Evolutionary conservation across 2,113 vertebrate genomes (phyloP), one percentile per base, ranked within the genome.

Genomic region (Rhinichthys klamathensis): DNA sequence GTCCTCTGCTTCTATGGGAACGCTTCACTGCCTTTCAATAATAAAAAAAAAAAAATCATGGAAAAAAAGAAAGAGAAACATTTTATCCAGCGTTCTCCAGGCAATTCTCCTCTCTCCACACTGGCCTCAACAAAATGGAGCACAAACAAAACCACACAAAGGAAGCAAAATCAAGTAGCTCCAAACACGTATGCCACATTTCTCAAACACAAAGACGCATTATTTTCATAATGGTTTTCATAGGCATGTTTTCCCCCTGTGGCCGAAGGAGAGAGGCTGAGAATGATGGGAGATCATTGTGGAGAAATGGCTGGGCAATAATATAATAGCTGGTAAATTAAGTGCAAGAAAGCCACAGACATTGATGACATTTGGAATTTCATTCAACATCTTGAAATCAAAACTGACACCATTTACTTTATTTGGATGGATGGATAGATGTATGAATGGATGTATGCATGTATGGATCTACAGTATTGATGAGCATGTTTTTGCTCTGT

Each of bases 1-100:
- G 91, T 91, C 88, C 87, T 91, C 77, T 91, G 91, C 93, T 92
- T 92, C 88, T 84, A 82, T 88, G 82, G 88, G 56, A 93, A 94
- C 88, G 92, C 89, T 93, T 95, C 92, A 91, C 87, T 93, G 92
- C 88, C 90, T 93, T 94, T 91, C 91, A 90, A 93, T 94, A 93
- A 93, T 92, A 93, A 92, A 2, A 90, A 78, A 2, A 90, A 78
- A 90, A 90, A 80, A 65, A 81, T 32, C 54, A 82, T 58, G 49
- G 69, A 88, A 67, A 86, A 67, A 92, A 90, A 81, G 56, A 80
- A 61, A 60, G 13, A 46, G 77, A 85, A 49, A 85, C 78, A 76
- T 82, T 87, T 80, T 84, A 73, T 21, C 44, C 84, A 76, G 87
- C 58, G 88, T 92, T 94, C 92, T 91, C 88, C 85, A 89, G 87